These are phyloP conservation scores for Cotesia chilonis DNA, from an alignment of 1,140 invertebrate species.

Conservation along the genomic window DNA sequence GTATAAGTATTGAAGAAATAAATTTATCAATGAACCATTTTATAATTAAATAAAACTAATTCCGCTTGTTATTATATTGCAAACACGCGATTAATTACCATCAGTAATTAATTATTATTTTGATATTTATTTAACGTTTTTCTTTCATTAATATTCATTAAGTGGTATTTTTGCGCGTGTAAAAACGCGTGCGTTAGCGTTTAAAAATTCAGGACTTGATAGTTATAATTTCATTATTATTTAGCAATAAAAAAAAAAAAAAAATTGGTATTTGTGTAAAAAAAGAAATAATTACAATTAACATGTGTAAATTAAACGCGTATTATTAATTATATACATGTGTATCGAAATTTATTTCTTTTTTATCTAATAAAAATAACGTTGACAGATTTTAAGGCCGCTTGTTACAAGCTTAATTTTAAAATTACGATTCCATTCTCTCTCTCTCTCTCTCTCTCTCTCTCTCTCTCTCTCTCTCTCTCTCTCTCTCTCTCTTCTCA, in stretches of 20 bases:
- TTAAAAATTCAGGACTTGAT: no score
- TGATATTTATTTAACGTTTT: background rate
- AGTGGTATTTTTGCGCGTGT: no score
- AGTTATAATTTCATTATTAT: no score
- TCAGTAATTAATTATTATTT: slow-evolving; percentile 7
- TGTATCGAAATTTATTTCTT: no score
- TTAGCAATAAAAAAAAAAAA: no score
- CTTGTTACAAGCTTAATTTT: background rate
- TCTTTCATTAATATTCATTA: no score
- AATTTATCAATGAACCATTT: background rate
- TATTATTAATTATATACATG: no score
- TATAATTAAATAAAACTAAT: background rate
- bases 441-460: slow-evolving; percentile 10
- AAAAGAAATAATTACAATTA: no score
- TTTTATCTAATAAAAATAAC: no score
- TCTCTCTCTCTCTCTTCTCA: background rate
- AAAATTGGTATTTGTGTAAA: no score
- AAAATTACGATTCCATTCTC: slow-evolving; percentile 1
- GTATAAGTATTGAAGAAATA: slow-evolving; percentile 2
- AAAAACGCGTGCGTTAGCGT: no score
- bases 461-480: background rate
- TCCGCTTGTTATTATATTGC: background rate
- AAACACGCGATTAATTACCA: slow-evolving; percentile 11
- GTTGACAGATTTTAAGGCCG: background rate
- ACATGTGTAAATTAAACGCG: no score